These are phyloP conservation scores for Rotaria sp. DNA, from an alignment of 2,888 invertebrate genomes.

Conservation along the genomic window DNA sequence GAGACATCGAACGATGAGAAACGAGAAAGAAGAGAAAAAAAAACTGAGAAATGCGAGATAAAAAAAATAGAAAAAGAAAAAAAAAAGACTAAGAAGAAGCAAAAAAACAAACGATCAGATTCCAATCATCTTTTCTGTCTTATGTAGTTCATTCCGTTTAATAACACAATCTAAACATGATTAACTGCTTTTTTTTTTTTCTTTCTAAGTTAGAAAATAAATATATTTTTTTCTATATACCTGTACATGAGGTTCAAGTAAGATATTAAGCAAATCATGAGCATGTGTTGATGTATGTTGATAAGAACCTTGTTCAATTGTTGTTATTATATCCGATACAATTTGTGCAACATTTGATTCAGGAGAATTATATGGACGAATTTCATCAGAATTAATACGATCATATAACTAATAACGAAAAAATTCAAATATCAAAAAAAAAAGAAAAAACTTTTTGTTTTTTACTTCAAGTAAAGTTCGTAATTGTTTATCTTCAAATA, in stretches of 20 bases:
- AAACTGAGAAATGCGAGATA: neutral
- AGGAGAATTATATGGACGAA: neutral
- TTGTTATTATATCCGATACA: neutral
- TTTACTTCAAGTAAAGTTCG: conserved; percentile 7
- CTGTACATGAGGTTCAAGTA: conserved; percentile 10
- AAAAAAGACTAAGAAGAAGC: neutral
- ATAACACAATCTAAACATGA: neutral
- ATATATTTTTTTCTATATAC: neutral
- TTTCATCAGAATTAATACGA: conserved; percentile 30
- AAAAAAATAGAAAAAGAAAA: too few species aligned
- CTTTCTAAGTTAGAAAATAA: neutral
- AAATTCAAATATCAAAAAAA: neutral
- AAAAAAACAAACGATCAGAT: neutral
- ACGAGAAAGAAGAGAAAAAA: neutral
- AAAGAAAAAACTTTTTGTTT: too few species aligned
- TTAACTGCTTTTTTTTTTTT: too few species aligned
- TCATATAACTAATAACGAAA: neutral
- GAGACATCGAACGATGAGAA: neutral
- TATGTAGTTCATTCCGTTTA: neutral
- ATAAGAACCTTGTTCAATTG: neutral
- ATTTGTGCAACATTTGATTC: conserved; percentile 3
- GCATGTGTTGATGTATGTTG: neutral
- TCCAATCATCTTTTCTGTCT: neutral
- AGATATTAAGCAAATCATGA: neutral
- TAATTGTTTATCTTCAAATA: conserved; percentile 30